Evolutionary conservation across 2,113 vertebrate species (phyloP).

Genomic region (Entosphenus tridentatus): DNA sequence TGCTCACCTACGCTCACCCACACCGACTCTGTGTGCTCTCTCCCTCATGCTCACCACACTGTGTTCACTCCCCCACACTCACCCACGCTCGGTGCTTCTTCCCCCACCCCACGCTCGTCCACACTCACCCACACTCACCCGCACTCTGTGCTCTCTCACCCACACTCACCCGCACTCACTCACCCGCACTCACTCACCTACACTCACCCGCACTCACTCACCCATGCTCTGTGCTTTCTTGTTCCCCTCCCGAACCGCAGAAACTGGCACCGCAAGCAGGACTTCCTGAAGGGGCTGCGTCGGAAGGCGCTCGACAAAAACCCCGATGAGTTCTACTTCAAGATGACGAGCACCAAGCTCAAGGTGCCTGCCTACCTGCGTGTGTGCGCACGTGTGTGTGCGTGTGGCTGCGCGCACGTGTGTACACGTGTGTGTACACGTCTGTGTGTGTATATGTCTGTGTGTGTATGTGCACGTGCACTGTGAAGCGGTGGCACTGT

Average conservation of each 20-base stretch:
- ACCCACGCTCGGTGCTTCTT: neutral
- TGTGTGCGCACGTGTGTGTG: neutral
- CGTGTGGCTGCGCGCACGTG: neutral
- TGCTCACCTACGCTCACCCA: too few relatives aligned
- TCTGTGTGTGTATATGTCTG: neutral
- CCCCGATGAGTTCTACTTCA: constrained; percentile 84
- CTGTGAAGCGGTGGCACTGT: too few relatives aligned
- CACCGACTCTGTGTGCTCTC: neutral
- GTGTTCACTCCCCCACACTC: too few relatives aligned
- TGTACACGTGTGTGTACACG: neutral
- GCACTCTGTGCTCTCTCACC: too few relatives aligned
- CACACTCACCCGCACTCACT: too few relatives aligned
- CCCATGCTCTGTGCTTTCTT: too few relatives aligned
- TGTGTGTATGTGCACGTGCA: neutral
- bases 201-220: too few relatives aligned
- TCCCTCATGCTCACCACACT: neutral
- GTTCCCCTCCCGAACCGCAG: constrained; percentile 17
- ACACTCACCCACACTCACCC: neutral
- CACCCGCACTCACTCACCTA: too few relatives aligned
- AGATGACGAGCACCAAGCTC: constrained; percentile 50
- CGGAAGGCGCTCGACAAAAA: constrained; percentile 82
- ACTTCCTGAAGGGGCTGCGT: constrained; percentile 46
- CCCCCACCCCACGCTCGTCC: neutral
- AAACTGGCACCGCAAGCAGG: constrained; percentile 67
- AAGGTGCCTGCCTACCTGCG: constrained; percentile 24